phyloP scores from a whole-genome alignment of 1,140 invertebrate species.

The Riptortus pedestris region DNA sequence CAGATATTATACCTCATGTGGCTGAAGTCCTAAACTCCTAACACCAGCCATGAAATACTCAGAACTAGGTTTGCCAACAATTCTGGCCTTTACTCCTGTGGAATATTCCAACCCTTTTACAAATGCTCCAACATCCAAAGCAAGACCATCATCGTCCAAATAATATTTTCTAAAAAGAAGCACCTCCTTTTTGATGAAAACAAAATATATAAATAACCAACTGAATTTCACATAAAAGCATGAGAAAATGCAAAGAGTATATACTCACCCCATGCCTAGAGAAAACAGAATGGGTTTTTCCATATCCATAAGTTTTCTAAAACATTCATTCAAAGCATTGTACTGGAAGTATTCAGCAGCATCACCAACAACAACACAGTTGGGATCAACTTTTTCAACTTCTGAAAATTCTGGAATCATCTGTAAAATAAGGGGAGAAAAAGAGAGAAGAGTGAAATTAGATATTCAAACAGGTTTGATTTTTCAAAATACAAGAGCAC shows the following conservation, averaged over 20 bases:
- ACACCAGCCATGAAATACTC: conserved; percentile 63
- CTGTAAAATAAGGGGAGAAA: too few species aligned
- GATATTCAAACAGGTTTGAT: too few species aligned
- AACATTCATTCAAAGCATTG: conserved; percentile 61
- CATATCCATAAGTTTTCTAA: conserved; percentile 55
- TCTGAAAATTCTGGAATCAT: conserved; percentile 45
- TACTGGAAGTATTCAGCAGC: conserved; percentile 70
- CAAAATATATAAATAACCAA: neutral
- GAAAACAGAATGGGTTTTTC: conserved; percentile 61
- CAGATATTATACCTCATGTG: conserved; percentile 27
- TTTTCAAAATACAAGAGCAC: conserved; percentile 33
- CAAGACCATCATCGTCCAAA: conserved; percentile 58
- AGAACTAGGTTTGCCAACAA: conserved; percentile 70
- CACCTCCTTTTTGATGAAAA: conserved; percentile 28
- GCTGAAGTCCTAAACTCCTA: conserved; percentile 32
- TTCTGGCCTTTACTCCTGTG: conserved; percentile 49
- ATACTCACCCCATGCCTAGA: conserved; percentile 33
- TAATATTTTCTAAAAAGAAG: conserved; percentile 70
- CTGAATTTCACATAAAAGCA: too few species aligned
- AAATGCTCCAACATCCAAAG: conserved; percentile 74
- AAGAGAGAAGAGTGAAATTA: too few species aligned
- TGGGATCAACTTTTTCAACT: conserved; percentile 39
- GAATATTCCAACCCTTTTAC: conserved; percentile 69
- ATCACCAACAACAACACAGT: conserved; percentile 71
- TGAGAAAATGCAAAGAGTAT: neutral